These are phyloP conservation scores for Portunus trituberculatus DNA, from an alignment of 1,140 invertebrate genomes.

Conservation along the genomic window DNA sequence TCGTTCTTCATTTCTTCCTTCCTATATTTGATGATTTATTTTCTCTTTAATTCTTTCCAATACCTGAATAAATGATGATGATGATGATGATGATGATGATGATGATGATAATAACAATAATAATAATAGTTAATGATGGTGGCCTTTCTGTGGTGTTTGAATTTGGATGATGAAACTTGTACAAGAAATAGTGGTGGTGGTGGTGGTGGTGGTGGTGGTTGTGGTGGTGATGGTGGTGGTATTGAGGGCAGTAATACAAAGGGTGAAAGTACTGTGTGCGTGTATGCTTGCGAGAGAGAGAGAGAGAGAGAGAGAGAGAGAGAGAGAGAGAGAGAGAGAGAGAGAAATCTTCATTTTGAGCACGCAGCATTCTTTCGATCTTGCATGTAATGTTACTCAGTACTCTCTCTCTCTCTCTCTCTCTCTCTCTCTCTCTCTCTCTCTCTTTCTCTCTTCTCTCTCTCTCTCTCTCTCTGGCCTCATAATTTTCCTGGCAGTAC, in stretches of 20 bases:
- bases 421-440: conserved; percentile 20
- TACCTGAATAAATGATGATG: background rate
- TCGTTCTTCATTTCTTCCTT: background rate
- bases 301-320: background rate
- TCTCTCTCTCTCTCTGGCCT: background rate
- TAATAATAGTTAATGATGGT: too few relatives aligned
- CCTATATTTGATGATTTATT: background rate
- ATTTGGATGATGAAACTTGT: too few relatives aligned
- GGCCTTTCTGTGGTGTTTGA: too few relatives aligned
- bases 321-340: background rate
- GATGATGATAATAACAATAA: too few relatives aligned
- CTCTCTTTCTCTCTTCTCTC: background rate
- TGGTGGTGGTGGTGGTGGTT: background rate
- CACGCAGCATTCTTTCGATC: background rate
- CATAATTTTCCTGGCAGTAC: too few relatives aligned
- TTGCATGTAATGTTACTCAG: conserved; percentile 22
- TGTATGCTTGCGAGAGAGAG: background rate
- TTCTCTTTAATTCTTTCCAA: conserved; percentile 24
- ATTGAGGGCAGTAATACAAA: too few relatives aligned
- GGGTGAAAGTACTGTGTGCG: too few relatives aligned
- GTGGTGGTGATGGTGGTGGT: background rate
- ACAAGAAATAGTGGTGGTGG: background rate
- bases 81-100: too few relatives aligned
- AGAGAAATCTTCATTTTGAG: background rate
- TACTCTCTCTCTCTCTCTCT: background rate